Evolutionary conservation across 2,113 vertebrate species (phyloP).

Genomic region (Isichthys henryi): DNA sequence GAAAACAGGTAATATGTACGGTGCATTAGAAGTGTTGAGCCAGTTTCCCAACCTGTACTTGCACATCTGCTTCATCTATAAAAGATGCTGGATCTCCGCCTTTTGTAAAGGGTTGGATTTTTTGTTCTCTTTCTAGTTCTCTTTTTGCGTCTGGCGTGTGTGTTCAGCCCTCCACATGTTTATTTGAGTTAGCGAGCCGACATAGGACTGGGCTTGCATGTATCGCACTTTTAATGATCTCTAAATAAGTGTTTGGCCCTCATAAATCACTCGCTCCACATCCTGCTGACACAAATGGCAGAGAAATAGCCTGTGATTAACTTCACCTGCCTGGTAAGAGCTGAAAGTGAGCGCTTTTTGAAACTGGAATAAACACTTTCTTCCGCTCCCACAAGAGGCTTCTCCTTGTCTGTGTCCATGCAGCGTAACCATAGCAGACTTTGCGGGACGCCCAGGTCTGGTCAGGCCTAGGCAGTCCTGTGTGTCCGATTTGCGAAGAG

Average conservation of each 20-base stretch:
- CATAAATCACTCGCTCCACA: conserved; percentile 48
- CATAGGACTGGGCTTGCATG: conserved; percentile 19
- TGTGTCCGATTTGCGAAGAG: background rate
- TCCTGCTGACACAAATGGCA: conserved; percentile 29
- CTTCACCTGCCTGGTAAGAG: conserved; percentile 31
- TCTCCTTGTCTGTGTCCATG: background rate
- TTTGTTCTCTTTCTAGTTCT: background rate
- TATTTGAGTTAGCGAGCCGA: conserved; percentile 45
- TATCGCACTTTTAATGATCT: conserved; percentile 30
- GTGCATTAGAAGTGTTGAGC: background rate
- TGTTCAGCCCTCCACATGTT: conserved; percentile 30
- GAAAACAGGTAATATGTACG: background rate
- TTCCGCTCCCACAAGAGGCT: background rate
- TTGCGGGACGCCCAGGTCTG: background rate
- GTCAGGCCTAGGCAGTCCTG: background rate
- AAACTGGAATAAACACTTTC: conserved; percentile 27
- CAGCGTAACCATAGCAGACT: background rate
- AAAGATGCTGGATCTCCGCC: background rate
- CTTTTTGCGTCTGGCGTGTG: conserved; percentile 29
- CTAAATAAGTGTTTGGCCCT: conserved; percentile 43
- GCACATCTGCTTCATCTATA: background rate
- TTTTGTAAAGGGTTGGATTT: background rate
- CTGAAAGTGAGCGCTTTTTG: conserved; percentile 23
- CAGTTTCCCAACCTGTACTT: background rate
- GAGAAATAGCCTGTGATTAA: conserved; percentile 49